Evolutionary conservation across 1,140 invertebrate genomes (phyloP), one percentile per base, ranked within the genome.

Genomic region (Halictus rubicundus): DNA sequence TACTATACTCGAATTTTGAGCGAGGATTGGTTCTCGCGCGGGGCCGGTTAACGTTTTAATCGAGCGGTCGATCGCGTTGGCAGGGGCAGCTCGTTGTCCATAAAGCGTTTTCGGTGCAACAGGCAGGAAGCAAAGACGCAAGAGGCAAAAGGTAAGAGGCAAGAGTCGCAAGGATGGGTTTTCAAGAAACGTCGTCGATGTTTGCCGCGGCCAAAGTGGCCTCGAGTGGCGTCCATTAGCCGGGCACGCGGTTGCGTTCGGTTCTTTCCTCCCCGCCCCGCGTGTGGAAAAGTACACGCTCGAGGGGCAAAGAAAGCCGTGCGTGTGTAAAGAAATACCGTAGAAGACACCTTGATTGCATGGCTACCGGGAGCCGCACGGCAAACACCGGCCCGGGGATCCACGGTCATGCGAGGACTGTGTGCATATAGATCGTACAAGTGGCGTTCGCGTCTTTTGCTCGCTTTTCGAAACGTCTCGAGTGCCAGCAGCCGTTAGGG

Each of bases 201-300:
- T 92, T 92, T 91, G 90, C 90, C 74, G 86, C 88, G 90, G 82
- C 87, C 89, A 90, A 91, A 92, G 91, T 92, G 91, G 90, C 91
- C 91, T 92, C 91, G 87, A 92, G 91, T 92, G 88, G 89, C 90
- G 85, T 92, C 91, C 91, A 92, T 92, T 92, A 92, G 90, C 87
- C 87, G 87, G 81, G 86, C 87, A 90, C 90, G 88, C 81, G 85
- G 85, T 89, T 91, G 87, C 84, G 82, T 46, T 64, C 81, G 69
- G 59, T 39, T 32, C 75, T 66, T 61, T 72, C 69, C 42, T 75
- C 49, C 23, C 63, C 63, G 54, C 21, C 73, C 52, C 66, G 74
- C 84, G 83, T 82, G 87, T 88, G 86, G 69, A 86, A 88, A 87
- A 87, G 89, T 88, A 88, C 84, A 85, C 80, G 84, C 76, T 80